These are phyloP conservation scores for Hirtodrosophila cameraria DNA, from an alignment of 2,888 invertebrate species.

Conservation along the genomic window DNA sequence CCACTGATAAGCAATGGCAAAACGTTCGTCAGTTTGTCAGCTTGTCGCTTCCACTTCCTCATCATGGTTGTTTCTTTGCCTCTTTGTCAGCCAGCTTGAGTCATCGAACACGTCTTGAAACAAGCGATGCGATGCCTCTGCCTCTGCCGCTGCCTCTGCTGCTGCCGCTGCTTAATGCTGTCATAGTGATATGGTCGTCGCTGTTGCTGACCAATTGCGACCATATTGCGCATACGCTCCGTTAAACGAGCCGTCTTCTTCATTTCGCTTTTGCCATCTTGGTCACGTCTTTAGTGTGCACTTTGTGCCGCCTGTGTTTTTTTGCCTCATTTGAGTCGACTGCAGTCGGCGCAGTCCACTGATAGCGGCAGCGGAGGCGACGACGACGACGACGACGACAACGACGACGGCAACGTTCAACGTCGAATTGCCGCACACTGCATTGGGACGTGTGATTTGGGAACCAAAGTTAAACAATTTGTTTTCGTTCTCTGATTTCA, in stretches of 20 bases:
- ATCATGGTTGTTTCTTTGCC: background rate
- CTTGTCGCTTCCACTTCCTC: background rate
- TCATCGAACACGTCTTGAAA: conserved; percentile 61
- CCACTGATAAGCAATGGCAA: conserved; percentile 64
- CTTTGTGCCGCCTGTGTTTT: conserved; percentile 50
- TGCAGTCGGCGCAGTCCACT: too few relatives aligned
- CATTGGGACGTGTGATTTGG: conserved; percentile 49
- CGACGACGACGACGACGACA: background rate
- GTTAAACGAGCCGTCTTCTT: conserved; percentile 49
- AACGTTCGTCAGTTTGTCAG: too few relatives aligned
- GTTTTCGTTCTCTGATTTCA: conserved; percentile 22
- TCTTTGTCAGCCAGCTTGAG: conserved; percentile 35
- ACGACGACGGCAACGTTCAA: background rate
- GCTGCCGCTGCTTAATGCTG: conserved; percentile 43
- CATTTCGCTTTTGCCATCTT: conserved; percentile 48
- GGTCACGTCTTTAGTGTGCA: conserved; percentile 72
- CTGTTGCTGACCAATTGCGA: conserved; percentile 46
- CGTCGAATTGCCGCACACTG: conserved; percentile 20
- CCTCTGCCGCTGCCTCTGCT: too few relatives aligned
- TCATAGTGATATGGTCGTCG: conserved; percentile 37
- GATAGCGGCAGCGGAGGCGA: conserved; percentile 7
- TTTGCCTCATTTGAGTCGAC: conserved; percentile 45
- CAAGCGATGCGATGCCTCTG: too few relatives aligned
- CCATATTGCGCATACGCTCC: conserved; percentile 66
- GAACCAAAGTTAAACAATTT: conserved; percentile 35